Conservation (phyloP, 2,888 invertebrate species). For the Eupithecia insigniata region DNA sequence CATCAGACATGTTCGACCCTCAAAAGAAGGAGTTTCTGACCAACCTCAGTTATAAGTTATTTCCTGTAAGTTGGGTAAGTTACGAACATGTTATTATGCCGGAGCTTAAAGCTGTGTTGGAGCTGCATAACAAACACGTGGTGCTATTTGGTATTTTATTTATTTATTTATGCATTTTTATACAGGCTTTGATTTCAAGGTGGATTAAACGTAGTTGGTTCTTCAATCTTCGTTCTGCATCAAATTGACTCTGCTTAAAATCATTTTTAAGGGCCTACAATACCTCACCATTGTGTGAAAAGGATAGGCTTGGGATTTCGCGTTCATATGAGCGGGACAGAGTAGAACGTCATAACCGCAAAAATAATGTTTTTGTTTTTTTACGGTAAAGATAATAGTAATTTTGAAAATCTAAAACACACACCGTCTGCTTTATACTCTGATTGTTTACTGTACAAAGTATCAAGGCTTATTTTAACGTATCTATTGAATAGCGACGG, state of each 20-base stretch:
- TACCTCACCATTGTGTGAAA: too few relatives aligned
- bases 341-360: too few relatives aligned
- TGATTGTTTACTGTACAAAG: too few relatives aligned
- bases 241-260: background rate
- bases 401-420: too few relatives aligned
- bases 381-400: too few relatives aligned
- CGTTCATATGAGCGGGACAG: too few relatives aligned
- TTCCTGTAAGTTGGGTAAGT: slow-evolving; percentile 93
- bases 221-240: background rate
- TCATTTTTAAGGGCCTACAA: too few relatives aligned
- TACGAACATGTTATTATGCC: slow-evolving; percentile 49
- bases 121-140: slow-evolving; percentile 68
- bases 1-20: slow-evolving; percentile 93
- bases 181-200: background rate
- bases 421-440: too few relatives aligned
- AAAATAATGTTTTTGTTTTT: too few relatives aligned
- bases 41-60: slow-evolving; percentile 91
- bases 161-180: slow-evolving; percentile 36
- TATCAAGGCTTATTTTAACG: too few relatives aligned
- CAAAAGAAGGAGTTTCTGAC: slow-evolving; percentile 91
- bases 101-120: slow-evolving; percentile 32
- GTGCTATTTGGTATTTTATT: slow-evolving; percentile 55
- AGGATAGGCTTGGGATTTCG: too few relatives aligned
- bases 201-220: background rate
- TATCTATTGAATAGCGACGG: too few relatives aligned